Evolutionary conservation across 2,888 invertebrate species (phyloP).

Genomic region (Drosophila histrio): DNA sequence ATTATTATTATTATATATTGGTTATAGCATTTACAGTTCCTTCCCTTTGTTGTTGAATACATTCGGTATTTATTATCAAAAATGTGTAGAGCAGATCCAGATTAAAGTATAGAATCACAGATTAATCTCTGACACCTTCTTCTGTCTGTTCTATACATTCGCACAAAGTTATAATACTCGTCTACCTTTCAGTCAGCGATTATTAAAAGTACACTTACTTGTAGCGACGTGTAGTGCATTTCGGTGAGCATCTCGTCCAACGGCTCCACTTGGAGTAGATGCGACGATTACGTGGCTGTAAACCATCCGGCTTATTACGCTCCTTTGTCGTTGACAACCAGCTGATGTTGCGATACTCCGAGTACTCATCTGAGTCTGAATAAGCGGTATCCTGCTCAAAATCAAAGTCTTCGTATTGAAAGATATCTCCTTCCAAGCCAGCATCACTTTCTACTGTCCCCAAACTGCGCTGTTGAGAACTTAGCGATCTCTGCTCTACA

Average conservation of each 20-base stretch:
- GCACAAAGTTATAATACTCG: too few species aligned
- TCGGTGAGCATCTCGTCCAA: constrained; percentile 92
- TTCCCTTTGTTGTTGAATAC: too few species aligned
- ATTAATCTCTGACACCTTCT: too few species aligned
- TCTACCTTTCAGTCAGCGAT: not conserved
- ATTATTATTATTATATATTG: too few species aligned
- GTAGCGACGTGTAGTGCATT: constrained; percentile 91
- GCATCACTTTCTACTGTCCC: constrained; percentile 25
- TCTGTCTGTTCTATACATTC: too few species aligned
- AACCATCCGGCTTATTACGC: constrained; percentile 79
- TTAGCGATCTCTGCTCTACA: constrained; percentile 32
- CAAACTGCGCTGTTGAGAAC: constrained; percentile 49
- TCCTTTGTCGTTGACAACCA: constrained; percentile 64
- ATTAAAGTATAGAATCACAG: too few species aligned
- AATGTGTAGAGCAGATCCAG: too few species aligned
- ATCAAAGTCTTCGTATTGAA: constrained; percentile 83
- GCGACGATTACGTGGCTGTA: constrained; percentile 77
- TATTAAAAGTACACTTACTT: constrained; percentile 85
- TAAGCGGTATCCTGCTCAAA: constrained; percentile 66
- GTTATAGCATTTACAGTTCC: too few species aligned
- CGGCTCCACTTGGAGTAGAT: constrained; percentile 91
- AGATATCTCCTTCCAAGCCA: constrained; percentile 74
- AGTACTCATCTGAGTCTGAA: constrained; percentile 70
- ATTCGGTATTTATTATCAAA: too few species aligned
- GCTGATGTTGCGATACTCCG: constrained; percentile 64